Base-by-base conservation (phyloP, 2,797 vertebrate genomes). In the Helarctos malayanus region DNA sequence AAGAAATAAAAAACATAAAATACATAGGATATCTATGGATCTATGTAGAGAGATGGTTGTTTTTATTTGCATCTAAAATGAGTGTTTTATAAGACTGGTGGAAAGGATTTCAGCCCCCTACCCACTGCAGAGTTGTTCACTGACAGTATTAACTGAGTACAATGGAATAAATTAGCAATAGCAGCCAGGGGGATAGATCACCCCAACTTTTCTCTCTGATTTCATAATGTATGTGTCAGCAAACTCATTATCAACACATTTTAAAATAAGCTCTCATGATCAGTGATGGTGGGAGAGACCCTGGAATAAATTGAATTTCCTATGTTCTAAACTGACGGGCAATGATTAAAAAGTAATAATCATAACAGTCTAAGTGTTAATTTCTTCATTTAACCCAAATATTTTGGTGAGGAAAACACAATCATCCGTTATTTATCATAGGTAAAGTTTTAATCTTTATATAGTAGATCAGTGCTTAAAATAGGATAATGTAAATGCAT, bases 401-500 rank as follows among this genome's bases (percentile, higher is more conserved):
- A 83, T n/a, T 97, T 90, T 91, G 68, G 12, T 57, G 96, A 94
- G 79, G 38, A 86, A 86, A 91, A 97, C 7, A 93, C 35, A 69
- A 65, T 84, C 90, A 97, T 95, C 89, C 97, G 93, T 97, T 97
- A 96, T 96, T 97, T 98, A 95, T 94, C 96, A 95, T 93, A 80
- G 97, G 94, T 95, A 96, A 98, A 98, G 59, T 97, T 97, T 98
- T 95, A 71, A 98, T 96, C 54, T 96, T 23, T 98, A 98, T 98
- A 97, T 98, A 98, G 98, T 96, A 98, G 93, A 98, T 80, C 86
- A 92, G 59, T 98, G 91, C 97, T 98, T 98, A 98, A 98, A 98
- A 81, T 96, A 96, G 97, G 98, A 97, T 98, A 97, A 98, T 97
- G 91, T 97, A 97, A 98, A 98, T 97, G 49, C 71, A 73, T 88